Base-by-base conservation (phyloP, 2,797 vertebrate species). In the Sphenodon punctatus region DNA sequence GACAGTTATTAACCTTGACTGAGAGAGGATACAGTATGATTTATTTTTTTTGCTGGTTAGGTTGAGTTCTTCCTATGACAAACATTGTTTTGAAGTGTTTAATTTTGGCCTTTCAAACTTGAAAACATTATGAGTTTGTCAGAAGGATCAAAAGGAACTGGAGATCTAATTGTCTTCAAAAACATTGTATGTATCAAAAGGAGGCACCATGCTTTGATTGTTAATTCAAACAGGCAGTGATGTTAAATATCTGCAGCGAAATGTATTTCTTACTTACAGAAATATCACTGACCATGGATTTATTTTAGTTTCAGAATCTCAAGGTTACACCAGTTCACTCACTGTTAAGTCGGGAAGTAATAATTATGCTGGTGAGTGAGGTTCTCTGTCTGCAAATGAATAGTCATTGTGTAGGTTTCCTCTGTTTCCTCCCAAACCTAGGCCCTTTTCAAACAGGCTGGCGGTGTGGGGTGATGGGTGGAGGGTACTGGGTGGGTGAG, bases 61-160 rank as follows among this genome's bases (percentile, higher is more conserved):
- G 63, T 39, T 80, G 36, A 45, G 9, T 83, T 92, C 59, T 66
- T 88, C 55, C 77, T 41, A 42, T 86, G 32, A 58, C 77, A 76
- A 67, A n/a, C 2, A 19, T 5, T 78, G 45, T 74, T 86, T 85
- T 83, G 43, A 77, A 2, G 2, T 85, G 19, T 60, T 78, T 41
- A 48, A 0, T 65, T 25, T 25, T 82, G 68, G 25, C 61, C 58
- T 87, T 90, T 86, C 10, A 75, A 59, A 79, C 42, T 77, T 88
- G 25, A 79, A 82, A 91, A 67, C 27, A 11, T 42, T 66, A 12
- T 63, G 16, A 56, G 30, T 75, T 89, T 86, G 81, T 84, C 48
- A 60, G 13, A 86, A 87, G 25, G 39, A 60, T 71, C 72, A 51
- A 70, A 87, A 82, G 41, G 56, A 32, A 32, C 2, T 16, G 10